Base-by-base conservation (phyloP, 2,113 vertebrate species). In the Stegastes partitus region DNA sequence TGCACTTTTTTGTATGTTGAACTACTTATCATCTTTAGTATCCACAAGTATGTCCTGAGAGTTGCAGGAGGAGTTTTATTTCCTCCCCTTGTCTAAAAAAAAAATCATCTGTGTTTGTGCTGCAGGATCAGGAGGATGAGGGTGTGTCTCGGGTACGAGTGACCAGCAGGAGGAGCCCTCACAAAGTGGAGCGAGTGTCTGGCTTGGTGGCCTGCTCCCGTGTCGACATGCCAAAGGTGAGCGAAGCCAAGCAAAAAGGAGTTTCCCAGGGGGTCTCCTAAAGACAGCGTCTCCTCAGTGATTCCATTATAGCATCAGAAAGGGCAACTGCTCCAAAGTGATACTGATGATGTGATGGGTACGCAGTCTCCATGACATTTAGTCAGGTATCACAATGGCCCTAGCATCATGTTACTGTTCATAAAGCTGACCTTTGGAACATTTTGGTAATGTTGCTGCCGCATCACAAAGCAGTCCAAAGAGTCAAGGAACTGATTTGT, bases 151-250 rank as follows among this genome's bases (percentile, higher is more conserved):
- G 85, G 37, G 94, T 95, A 12, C 85, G 83, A 59, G 93, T 95
- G 83, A 94, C 93, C 86, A 94, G 93, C 90, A 93, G 92, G 87
- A 92, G 86, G 66, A 94, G 89, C 86, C 79, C 92, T 82, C 94
- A 93, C 89, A 93, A 93, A 83, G 93, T 95, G 80, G 94, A 95
- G 84, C 86, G 91, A 28, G 94, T 95, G 56, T 93, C 90, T 5
- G 93, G 90, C 5, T 44, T 95, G 67, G 94, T 95, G 74, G 83
- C 76, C 74, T 87, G 26, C 26, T 93, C 93, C n/a, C 91, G 87
- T 59, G 82, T 95, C 7, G 89, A 95, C 16, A n/a, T 85, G 54
- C 92, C 94, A 59, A 90, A 94, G 93, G 95, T 95, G 66, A 84
- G 93, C 84, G 9, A 63, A 23, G 22, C 14, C 44, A 69, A 66